phyloP scores from a whole-genome alignment of 1,140 invertebrate species.

The Rhopalosiphum padi region DNA sequence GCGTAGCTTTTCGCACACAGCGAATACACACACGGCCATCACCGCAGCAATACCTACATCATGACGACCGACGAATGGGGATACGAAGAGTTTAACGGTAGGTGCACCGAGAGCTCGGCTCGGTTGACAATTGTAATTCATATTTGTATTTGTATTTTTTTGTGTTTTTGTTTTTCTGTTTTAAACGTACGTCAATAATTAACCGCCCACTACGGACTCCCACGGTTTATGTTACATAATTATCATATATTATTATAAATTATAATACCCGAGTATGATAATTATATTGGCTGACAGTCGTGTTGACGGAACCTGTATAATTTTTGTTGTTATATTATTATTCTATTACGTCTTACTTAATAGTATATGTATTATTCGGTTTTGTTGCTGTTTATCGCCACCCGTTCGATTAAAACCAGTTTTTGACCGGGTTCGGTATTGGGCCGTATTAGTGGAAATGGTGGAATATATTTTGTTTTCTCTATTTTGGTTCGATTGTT shows the following conservation, averaged over 20 bases:
- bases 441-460: not conserved
- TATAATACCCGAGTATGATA: not conserved
- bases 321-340: not conserved
- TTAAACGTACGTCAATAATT: not conserved
- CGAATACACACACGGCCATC: not conserved
- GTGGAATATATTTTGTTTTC: not conserved
- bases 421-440: not conserved
- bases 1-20: not conserved
- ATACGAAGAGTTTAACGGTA: slow-evolving; percentile 53
- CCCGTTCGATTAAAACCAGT: not conserved
- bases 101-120: not conserved
- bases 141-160: no score
- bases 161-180: no score
- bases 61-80: slow-evolving; percentile 38
- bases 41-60: not conserved
- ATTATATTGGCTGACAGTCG: not conserved
- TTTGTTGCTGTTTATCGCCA: not conserved
- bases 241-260: not conserved
- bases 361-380: not conserved
- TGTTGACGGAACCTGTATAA: not conserved
- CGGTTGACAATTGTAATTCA: no score
- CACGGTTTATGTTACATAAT: not conserved
- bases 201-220: not conserved
- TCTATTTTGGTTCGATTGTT: not conserved
- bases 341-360: not conserved